These are phyloP conservation scores for Pelodytes ibericus DNA, from an alignment of 2,797 vertebrate genomes.

Conservation along the genomic window DNA sequence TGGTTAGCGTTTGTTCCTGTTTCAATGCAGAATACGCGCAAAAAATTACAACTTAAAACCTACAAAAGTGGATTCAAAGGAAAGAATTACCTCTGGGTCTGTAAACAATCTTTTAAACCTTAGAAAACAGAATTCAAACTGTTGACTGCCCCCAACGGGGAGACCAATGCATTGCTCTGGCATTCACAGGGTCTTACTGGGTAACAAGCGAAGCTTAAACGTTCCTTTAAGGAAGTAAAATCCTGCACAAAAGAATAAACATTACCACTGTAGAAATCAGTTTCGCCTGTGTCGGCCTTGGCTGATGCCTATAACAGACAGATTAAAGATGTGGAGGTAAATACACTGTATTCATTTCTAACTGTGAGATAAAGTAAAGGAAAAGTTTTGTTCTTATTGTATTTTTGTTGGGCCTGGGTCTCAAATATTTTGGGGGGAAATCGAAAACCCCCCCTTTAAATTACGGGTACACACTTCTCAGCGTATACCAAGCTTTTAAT, in stretches of 20 bases:
- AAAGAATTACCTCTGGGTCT: no score
- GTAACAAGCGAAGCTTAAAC: no score
- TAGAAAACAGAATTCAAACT: no score
- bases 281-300: not conserved
- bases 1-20: no score
- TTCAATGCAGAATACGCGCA: no score
- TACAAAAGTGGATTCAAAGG: no score
- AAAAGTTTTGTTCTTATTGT: not conserved
- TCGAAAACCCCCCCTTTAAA: not conserved
- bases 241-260: not conserved
- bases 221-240: not conserved
- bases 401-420: not conserved
- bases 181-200: no score
- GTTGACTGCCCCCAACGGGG: no score
- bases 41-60: no score
- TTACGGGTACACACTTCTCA: not conserved
- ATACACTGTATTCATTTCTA: not conserved
- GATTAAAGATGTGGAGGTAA: not conserved
- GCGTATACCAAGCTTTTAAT: not conserved
- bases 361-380: not conserved
- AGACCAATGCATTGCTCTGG: no score
- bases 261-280: not conserved
- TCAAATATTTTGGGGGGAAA: slow-evolving; percentile 16
- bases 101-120: no score
- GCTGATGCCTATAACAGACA: not conserved